Evolutionary conservation across 2,888 invertebrate genomes (phyloP), one percentile per base, ranked within the genome.

Genomic region (Drepana falcataria): DNA sequence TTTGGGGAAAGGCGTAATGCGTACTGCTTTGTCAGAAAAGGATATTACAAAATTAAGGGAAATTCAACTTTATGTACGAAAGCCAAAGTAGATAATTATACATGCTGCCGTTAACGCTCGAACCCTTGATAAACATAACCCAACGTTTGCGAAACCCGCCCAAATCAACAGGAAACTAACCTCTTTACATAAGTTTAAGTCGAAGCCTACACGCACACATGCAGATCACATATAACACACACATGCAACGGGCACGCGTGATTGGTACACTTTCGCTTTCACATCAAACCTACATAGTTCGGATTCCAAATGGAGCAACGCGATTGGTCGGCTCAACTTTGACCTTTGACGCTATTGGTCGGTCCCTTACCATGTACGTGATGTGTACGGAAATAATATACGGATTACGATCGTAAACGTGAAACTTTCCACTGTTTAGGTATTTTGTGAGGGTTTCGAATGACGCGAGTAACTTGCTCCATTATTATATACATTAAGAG

Each of bases 221-320:
- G 44, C 40, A 51, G 21, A 21, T 71, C 66, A 73, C 73, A 77
- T 67, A 75, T 61, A 73, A 77, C 83, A 58, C 78, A 75, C 73
- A 82, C 85, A 71, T 55, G 58, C 60, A 65, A 63, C 61, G 63
- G 60, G 65, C 70, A 69, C 68, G 57, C 66, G 69, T 81, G 68
- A 89, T 90, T 90, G 87, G 89, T 66, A 75, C 67, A 78, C 85
- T 89, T 87, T 89, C 87, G 81, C 87, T 89, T 81, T 87, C 85
- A 68, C 68, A 80, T 74, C 68, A 77, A 84, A 83, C 90, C 87
- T 87, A 88, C 89, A 85, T 86, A 87, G 86, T 87, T 83, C 64
- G 81, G 81, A 87, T 88, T 75, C 84, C 85, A 66, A 65, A 77
- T 60, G 60, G 61, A 66, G 73, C 68, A 63, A 69, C 63, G 64